Base-by-base conservation (phyloP, 2,888 invertebrate species). In the Mechanitis messenoides region DNA sequence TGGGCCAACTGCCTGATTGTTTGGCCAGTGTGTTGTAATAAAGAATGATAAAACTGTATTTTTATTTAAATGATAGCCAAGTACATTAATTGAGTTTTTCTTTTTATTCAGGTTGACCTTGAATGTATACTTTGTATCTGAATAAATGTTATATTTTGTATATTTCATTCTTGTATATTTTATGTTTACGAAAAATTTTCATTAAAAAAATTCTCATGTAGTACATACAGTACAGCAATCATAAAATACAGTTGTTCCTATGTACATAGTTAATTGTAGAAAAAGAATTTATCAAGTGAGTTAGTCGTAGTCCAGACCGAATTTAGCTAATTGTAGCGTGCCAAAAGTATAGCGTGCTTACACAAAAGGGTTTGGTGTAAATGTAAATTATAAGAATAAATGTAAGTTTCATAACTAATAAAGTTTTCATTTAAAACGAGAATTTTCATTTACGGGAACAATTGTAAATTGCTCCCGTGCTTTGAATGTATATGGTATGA, bases 331-430 rank as follows among this genome's bases (percentile, higher is more conserved):
- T 76, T 79, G 78, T 80, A 78, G 81, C 71, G 85, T 85, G 86
- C 85, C 87, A 85, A 87, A 86, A 80, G 80, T 76, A 72, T 80
- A 81, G 75, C 77, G 75, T 78, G 78, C 80, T 78, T 76, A 74
- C 69, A 67, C 60, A 65, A 66, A 20, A 71, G 67, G 77, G 78
- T 78, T 76, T 75, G 75, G 75, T 78, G 76, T 77, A 73, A 64
- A 46, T 64, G 57, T 64, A 58, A 54, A 63, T 59, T 62, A 63
- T 64, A 64, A 59, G 42, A 35, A 46, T 55, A 65, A 61, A 63
- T 68, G 65, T 65, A 60, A 58, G 55, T 62, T 53, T 61, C 61
- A 61, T 55, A 38, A 47, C 56, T 38, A 53, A 35, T 28, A 56
- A 46, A 50, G 45, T 20, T 61, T 63, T 55, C 58, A 63, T 68